phyloP scores from a whole-genome alignment of 1,140 invertebrate genomes.

The Drosophila hydei region DNA sequence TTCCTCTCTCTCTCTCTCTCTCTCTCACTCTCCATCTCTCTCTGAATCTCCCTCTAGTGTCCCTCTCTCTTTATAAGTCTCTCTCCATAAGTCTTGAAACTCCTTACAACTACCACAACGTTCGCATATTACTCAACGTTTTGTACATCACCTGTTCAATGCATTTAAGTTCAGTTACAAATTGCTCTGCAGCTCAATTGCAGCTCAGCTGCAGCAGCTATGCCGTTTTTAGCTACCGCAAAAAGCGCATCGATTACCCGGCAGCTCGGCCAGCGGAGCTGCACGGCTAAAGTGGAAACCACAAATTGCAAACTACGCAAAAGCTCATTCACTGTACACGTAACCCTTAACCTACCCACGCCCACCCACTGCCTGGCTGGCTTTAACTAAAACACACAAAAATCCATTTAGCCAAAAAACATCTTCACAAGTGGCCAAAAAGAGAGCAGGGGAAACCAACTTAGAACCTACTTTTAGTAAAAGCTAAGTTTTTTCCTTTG shows the following conservation, averaged over 20 bases:
- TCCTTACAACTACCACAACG: too few species aligned
- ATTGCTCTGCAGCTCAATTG: constrained; percentile 29
- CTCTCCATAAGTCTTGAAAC: too few species aligned
- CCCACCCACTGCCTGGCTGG: background rate
- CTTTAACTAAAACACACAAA: constrained; percentile 35
- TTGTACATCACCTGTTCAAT: constrained; percentile 9
- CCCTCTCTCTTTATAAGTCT: background rate
- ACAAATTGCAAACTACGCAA: constrained; percentile 56
- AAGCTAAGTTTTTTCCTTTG: constrained; percentile 26
- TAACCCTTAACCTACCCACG: constrained; percentile 1
- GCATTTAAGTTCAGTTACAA: constrained; percentile 17
- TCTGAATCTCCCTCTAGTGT: background rate
- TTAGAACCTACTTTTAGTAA: constrained; percentile 13
- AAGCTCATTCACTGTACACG: constrained; percentile 51
- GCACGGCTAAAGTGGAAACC: constrained; percentile 36
- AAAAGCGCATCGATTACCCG: constrained; percentile 46
- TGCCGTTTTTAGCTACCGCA: constrained; percentile 28
- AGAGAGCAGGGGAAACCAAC: background rate
- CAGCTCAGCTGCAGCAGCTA: constrained; percentile 20
- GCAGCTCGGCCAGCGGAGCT: constrained; percentile 3
- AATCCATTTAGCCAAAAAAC: constrained; percentile 53
- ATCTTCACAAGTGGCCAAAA: constrained; percentile 40
- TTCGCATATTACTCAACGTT: constrained; percentile 1
- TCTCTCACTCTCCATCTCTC: background rate
- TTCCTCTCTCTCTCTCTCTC: too few species aligned